These are phyloP conservation scores for Neodiprion pinetum DNA, from an alignment of 1,140 invertebrate genomes.

Conservation along the genomic window DNA sequence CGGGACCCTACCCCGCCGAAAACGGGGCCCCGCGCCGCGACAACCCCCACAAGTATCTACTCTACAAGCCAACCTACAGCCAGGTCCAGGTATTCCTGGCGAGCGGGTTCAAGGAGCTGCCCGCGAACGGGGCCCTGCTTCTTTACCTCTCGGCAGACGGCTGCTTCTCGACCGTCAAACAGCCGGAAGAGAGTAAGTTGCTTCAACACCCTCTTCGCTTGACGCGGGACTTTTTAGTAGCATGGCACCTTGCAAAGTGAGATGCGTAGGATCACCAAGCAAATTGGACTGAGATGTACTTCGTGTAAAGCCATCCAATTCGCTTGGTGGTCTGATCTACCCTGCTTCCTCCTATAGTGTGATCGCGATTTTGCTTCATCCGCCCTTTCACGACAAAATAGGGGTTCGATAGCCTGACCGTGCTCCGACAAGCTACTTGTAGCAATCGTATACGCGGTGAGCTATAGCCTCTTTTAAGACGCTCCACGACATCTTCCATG, in stretches of 20 bases:
- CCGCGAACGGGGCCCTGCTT: constrained; percentile 87
- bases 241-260: too few species aligned
- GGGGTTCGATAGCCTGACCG: too few species aligned
- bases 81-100: constrained; percentile 93
- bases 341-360: too few species aligned
- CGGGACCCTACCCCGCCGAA: constrained; percentile 70
- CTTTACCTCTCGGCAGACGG: constrained; percentile 95
- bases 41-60: constrained; percentile 96
- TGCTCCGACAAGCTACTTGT: too few species aligned
- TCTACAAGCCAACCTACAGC: constrained; percentile 94
- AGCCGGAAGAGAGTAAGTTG: constrained; percentile 87
- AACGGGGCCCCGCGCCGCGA: constrained; percentile 80
- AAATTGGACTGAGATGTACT: neutral
- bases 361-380: too few species aligned
- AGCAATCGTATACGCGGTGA: too few species aligned
- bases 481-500: too few species aligned
- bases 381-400: too few species aligned
- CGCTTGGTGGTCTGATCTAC: too few species aligned
- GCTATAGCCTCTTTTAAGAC: too few species aligned
- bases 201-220: neutral
- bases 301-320: too few species aligned
- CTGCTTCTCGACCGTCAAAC: constrained; percentile 86
- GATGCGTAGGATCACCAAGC: neutral
- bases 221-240: too few species aligned
- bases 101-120: constrained; percentile 93